phyloP scores from a whole-genome alignment of 2,113 vertebrate genomes.

The Leptodactylus fuscus region DNA sequence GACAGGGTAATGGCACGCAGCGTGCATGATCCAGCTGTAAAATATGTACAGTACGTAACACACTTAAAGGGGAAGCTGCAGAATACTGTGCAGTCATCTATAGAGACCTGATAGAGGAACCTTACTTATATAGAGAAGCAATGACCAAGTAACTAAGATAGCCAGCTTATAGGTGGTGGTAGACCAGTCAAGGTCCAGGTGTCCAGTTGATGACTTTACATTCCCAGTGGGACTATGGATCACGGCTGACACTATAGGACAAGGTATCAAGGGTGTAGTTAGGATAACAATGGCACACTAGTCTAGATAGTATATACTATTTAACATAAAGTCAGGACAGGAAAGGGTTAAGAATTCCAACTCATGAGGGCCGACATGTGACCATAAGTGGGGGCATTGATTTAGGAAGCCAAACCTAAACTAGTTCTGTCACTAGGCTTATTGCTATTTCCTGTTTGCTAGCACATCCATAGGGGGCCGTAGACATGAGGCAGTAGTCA shows the following conservation, averaged over 20 bases:
- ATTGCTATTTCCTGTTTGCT: slow-evolving; percentile 28
- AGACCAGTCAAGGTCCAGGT: not conserved
- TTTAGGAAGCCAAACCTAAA: not conserved
- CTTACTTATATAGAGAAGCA: not conserved
- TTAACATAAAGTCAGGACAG: too few relatives aligned
- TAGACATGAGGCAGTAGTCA: not conserved
- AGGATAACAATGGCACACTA: too few relatives aligned
- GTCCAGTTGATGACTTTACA: not conserved
- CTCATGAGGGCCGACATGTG: not conserved
- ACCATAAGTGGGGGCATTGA: not conserved
- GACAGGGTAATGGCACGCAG: slow-evolving; percentile 15
- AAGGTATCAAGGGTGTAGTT: too few relatives aligned
- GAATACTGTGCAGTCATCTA: not conserved
- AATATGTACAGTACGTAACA: not conserved
- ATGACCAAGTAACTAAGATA: not conserved
- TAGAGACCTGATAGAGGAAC: too few relatives aligned
- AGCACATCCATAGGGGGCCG: not conserved
- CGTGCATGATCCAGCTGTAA: slow-evolving; percentile 10
- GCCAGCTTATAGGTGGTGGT: not conserved
- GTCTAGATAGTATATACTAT: too few relatives aligned
- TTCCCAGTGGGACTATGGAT: not conserved
- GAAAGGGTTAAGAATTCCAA: not conserved
- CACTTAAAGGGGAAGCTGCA: not conserved
- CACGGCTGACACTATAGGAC: too few relatives aligned
- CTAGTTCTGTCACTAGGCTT: not conserved